Evolutionary conservation across 2,797 vertebrate genomes (phyloP).

Genomic region (Gymnothorax javanicus): DNA sequence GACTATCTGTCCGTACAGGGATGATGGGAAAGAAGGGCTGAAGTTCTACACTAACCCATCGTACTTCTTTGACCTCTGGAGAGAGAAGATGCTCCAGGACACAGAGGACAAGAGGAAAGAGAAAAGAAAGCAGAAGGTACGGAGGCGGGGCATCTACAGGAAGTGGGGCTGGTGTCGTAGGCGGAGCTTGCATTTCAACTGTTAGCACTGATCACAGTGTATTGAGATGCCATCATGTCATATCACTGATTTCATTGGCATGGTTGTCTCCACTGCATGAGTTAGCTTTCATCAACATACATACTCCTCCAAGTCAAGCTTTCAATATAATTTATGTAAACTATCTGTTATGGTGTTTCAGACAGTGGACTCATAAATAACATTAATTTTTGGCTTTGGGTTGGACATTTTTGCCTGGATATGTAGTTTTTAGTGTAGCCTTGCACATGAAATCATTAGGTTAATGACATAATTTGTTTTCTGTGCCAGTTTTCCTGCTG

Average conservation of each 20-base stretch:
- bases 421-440: neutral
- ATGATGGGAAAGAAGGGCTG: conserved; percentile 93
- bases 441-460: neutral
- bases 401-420: neutral
- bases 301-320: neutral
- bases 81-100: conserved; percentile 98
- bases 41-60: conserved; percentile 98
- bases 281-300: neutral
- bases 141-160: conserved; percentile 1
- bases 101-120: conserved; percentile 98
- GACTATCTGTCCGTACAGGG: conserved; percentile 68
- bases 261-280: neutral
- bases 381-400: neutral
- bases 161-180: neutral
- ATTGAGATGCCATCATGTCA: neutral
- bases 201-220: neutral
- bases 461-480: neutral
- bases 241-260: neutral
- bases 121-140: conserved; percentile 95
- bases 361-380: neutral
- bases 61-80: conserved; percentile 97
- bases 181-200: neutral
- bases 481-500: neutral
- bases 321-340: neutral
- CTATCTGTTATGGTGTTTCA: neutral